Conservation (phyloP, 2,888 invertebrate genomes). For the Polyploca ridens region DNA sequence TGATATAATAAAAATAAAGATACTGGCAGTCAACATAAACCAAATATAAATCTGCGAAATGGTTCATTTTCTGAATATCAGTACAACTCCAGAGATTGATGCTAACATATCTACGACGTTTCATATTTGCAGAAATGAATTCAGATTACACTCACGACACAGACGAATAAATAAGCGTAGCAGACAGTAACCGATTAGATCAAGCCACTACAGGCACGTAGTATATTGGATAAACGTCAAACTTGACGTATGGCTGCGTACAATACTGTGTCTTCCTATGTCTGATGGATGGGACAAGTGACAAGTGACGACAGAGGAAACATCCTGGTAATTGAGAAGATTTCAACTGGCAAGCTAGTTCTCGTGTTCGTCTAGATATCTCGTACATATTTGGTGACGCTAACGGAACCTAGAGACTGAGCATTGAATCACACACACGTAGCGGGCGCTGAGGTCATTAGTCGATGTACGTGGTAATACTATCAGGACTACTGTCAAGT, state of each 20-base stretch:
- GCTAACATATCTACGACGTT: constrained; percentile 16
- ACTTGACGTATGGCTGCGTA: constrained; percentile 72
- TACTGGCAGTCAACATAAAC: too few species aligned
- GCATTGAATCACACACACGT: too few species aligned
- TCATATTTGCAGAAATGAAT: constrained; percentile 38
- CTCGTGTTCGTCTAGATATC: too few species aligned
- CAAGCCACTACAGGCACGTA: constrained; percentile 66
- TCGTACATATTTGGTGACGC: too few species aligned
- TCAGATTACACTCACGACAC: constrained; percentile 44
- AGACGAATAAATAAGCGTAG: constrained; percentile 55
- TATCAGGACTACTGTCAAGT: too few species aligned
- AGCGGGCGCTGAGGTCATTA: too few species aligned
- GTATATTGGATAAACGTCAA: constrained; percentile 80
- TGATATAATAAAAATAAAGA: too few species aligned
- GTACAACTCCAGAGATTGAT: neutral
- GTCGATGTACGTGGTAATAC: too few species aligned
- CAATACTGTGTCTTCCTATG: constrained; percentile 49
- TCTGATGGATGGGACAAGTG: constrained; percentile 31
- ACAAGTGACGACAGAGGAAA: constrained; percentile 9
- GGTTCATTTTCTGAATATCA: neutral
- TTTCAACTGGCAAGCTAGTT: too few species aligned
- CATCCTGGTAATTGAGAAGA: too few species aligned
- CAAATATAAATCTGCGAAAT: neutral
- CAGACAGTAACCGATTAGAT: constrained; percentile 66
- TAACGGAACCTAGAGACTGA: too few species aligned